Conservation (phyloP, 2,113 vertebrate species). For the Megalops atlanticus region DNA sequence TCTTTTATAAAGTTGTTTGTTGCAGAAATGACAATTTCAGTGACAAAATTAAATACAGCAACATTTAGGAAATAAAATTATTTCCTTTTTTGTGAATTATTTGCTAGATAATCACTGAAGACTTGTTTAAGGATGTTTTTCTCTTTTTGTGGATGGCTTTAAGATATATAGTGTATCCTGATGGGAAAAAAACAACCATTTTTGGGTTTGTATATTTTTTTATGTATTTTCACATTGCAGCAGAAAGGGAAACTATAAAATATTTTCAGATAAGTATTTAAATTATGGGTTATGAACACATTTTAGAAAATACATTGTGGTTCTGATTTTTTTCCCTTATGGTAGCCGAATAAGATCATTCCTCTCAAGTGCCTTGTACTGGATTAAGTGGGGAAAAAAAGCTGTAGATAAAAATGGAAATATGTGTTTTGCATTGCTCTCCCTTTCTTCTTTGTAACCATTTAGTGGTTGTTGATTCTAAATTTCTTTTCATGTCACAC, state of each 20-base stretch:
- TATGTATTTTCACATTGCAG: not conserved
- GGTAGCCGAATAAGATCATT: constrained; percentile 57
- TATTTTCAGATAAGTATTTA: not conserved
- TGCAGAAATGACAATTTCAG: not conserved
- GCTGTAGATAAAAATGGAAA: constrained; percentile 9
- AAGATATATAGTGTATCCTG: not conserved
- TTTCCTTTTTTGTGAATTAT: no score
- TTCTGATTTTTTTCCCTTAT: constrained; percentile 38
- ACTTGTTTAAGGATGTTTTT: no score
- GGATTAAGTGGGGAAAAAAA: constrained; percentile 24
- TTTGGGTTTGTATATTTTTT: not conserved
- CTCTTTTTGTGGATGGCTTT: no score
- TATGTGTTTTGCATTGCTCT: constrained; percentile 34
- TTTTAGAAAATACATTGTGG: no score
- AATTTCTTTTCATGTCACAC: not conserved
- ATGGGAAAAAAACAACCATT: not conserved
- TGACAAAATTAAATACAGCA: not conserved
- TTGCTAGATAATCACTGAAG: no score
- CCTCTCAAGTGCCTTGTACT: constrained; percentile 75
- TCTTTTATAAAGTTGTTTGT: no score
- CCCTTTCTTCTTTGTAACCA: not conserved
- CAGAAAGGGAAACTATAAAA: not conserved
- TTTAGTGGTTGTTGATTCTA: not conserved
- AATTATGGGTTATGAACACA: not conserved
- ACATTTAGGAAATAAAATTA: not conserved